Evolutionary conservation across 1,140 invertebrate species (phyloP).

Genomic region (Lepidurus apus): DNA sequence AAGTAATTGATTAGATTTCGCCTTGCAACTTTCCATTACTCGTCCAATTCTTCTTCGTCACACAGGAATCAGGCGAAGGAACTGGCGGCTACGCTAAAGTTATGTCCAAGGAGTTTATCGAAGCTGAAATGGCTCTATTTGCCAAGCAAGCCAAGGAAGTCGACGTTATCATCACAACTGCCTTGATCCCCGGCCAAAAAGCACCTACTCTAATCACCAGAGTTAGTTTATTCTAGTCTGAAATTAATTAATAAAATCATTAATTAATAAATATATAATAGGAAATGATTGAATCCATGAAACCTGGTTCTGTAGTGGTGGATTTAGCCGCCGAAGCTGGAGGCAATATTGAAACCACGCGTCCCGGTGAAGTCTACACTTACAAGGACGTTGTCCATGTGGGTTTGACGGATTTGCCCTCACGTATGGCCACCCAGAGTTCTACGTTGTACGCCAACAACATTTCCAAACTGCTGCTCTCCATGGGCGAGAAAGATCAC

Average conservation of each 20-base stretch:
- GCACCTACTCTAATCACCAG: constrained; percentile 76
- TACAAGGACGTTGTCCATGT: constrained; percentile 77
- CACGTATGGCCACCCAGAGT: constrained; percentile 75
- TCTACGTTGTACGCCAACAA: constrained; percentile 85
- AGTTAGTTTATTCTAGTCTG: constrained; percentile 47
- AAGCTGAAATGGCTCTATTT: constrained; percentile 79
- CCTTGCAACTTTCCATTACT: not conserved
- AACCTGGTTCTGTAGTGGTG: constrained; percentile 81
- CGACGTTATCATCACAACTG: constrained; percentile 72
- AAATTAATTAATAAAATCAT: not conserved
- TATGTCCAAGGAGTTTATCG: constrained; percentile 83
- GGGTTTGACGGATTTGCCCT: constrained; percentile 78
- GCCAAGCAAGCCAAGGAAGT: constrained; percentile 74
- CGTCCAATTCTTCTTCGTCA: not conserved
- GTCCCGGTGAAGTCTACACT: constrained; percentile 67
- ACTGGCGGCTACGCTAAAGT: constrained; percentile 81
- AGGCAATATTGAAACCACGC: constrained; percentile 79
- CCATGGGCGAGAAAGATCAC: constrained; percentile 68
- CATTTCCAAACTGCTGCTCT: constrained; percentile 78
- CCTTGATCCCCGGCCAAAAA: constrained; percentile 80
- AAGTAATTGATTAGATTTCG: constrained; percentile 48
- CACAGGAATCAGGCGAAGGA: constrained; percentile 74
- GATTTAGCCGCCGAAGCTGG: constrained; percentile 84
- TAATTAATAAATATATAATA: constrained; percentile 41
- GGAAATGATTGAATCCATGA: constrained; percentile 78